Conservation (phyloP, 2,113 vertebrate species). For the Hemiprocne comata region DNA sequence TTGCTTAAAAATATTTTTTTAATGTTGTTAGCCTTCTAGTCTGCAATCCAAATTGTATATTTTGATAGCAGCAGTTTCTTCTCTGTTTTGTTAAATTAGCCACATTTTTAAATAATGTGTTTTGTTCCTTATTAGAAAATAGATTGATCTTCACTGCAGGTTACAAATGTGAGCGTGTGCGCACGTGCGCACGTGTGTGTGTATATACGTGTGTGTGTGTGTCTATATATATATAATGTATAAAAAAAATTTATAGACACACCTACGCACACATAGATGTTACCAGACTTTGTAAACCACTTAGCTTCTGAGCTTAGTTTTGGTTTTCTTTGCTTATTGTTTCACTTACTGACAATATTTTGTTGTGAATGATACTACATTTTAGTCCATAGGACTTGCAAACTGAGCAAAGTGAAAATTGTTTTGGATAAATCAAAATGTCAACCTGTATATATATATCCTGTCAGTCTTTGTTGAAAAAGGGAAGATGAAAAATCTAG, state of each 20-base stretch:
- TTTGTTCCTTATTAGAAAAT: slow-evolving; percentile 76
- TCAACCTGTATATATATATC: slow-evolving; percentile 75
- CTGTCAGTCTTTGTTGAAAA: slow-evolving; percentile 75
- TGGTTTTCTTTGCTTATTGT: slow-evolving; percentile 77
- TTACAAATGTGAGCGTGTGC: slow-evolving; percentile 49
- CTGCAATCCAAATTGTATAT: slow-evolving; percentile 88
- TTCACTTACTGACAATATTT: slow-evolving; percentile 74
- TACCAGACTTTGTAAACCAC: slow-evolving; percentile 72
- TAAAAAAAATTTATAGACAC: slow-evolving; percentile 44
- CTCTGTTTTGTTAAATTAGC: slow-evolving; percentile 81
- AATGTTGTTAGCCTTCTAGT: slow-evolving; percentile 83
- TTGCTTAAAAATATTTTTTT: slow-evolving; percentile 87
- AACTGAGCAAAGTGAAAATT: slow-evolving; percentile 73
- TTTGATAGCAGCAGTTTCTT: slow-evolving; percentile 86
- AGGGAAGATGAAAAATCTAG: slow-evolving; percentile 76
- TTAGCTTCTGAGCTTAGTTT: slow-evolving; percentile 76
- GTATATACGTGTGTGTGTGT: slow-evolving; percentile 67
- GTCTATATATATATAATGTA: slow-evolving; percentile 68
- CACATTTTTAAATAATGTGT: slow-evolving; percentile 75
- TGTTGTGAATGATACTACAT: slow-evolving; percentile 73
- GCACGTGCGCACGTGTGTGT: slow-evolving; percentile 50
- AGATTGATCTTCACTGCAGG: slow-evolving; percentile 65
- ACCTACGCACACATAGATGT: slow-evolving; percentile 38
- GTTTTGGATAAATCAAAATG: slow-evolving; percentile 73
- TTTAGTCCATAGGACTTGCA: slow-evolving; percentile 73